These are phyloP conservation scores for Ptychochromis oligacanthus DNA, from an alignment of 2,113 vertebrate species.

Conservation along the genomic window DNA sequence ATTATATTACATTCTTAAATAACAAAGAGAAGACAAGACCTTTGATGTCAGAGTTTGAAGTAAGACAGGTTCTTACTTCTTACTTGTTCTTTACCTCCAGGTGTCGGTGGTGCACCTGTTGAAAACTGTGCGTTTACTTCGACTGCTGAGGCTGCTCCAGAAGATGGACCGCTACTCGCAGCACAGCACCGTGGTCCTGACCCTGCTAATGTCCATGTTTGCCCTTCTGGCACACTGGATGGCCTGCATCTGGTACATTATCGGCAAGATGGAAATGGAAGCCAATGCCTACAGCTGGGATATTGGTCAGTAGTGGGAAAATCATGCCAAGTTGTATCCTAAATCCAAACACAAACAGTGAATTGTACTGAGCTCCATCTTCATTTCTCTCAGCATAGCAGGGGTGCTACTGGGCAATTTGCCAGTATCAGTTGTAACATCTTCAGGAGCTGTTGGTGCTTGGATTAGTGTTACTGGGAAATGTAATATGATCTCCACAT, in stretches of 20 bases:
- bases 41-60: too few relatives aligned
- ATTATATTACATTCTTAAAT: too few relatives aligned
- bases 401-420: background rate
- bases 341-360: background rate
- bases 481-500: background rate
- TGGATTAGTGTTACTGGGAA: background rate
- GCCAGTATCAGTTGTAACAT: background rate
- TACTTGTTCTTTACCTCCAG: constrained; percentile 70
- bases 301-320: constrained; percentile 85
- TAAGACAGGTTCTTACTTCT: too few relatives aligned
- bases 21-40: too few relatives aligned
- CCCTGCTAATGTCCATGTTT: constrained; percentile 98
- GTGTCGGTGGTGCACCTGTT: constrained; percentile 96
- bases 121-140: constrained; percentile 92
- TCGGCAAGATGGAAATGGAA: constrained; percentile 97
- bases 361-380: background rate
- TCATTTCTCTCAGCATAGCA: background rate
- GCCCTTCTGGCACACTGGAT: constrained; percentile 98
- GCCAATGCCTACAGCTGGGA: constrained; percentile 93
- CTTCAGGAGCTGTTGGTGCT: background rate
- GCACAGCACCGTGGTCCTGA: constrained; percentile 96
- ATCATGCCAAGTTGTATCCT: background rate
- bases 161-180: constrained; percentile 98
- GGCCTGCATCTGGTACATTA: constrained; percentile 99
- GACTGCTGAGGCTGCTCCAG: constrained; percentile 93